Percentiles rank a stretch among this genome's conserved stretches.
These are phyloP conservation scores for Odontamblyopus lacepedii DNA, from an alignment of 2,797 vertebrate species.

Conservation along the genomic window DNA sequence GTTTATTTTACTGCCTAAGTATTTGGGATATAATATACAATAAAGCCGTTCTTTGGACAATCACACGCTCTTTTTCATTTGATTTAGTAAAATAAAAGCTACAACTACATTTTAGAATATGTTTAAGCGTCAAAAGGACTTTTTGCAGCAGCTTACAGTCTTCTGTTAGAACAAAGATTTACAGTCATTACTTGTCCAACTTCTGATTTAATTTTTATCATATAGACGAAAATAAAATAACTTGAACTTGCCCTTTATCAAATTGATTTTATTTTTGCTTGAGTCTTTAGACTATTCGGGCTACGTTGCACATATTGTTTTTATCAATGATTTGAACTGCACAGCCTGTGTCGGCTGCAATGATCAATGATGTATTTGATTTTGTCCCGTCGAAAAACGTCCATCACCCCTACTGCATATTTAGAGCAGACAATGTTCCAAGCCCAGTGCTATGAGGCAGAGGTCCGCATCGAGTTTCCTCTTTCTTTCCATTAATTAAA, in stretches of 20 bases:
- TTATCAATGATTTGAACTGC: background rate
- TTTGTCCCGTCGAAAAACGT: constrained; percentile 40
- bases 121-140: background rate
- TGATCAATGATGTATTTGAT: constrained; percentile 59
- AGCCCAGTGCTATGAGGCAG: constrained; percentile 60
- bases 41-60: background rate
- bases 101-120: background rate
- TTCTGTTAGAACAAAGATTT: background rate
- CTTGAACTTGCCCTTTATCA: background rate
- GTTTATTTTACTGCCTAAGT: background rate
- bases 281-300: background rate
- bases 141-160: background rate
- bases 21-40: background rate
- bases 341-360: constrained; percentile 8
- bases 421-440: constrained; percentile 63
- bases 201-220: background rate
- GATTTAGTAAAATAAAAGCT: background rate
- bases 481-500: constrained; percentile 80
- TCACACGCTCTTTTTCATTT: background rate
- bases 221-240: no score
- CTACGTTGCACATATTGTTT: background rate
- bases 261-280: background rate
- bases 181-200: background rate
- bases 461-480: constrained; percentile 70
- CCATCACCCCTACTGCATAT: constrained; percentile 58